These are phyloP conservation scores for Lydus trimaculatus DNA, from an alignment of 2,888 invertebrate genomes.

Conservation along the genomic window DNA sequence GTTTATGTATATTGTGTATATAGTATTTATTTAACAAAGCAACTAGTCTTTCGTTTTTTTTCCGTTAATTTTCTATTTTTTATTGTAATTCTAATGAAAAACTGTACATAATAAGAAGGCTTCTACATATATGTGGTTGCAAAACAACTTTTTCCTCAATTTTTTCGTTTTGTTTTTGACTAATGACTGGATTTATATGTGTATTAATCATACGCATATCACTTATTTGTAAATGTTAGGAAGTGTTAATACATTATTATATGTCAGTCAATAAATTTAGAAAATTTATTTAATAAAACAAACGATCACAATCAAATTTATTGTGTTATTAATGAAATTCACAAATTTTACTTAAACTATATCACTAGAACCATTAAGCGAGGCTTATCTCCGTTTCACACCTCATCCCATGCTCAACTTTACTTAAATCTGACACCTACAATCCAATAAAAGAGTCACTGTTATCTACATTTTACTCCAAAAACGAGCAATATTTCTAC, in stretches of 20 bases:
- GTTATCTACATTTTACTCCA: too few species aligned
- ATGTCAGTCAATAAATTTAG: conserved; percentile 58
- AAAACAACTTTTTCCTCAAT: conserved; percentile 32
- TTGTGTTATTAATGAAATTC: too few species aligned
- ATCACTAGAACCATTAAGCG: too few species aligned
- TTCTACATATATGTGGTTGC: conserved; percentile 43
- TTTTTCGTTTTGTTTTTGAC: conserved; percentile 48
- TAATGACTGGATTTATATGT: conserved; percentile 52
- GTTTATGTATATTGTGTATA: conserved; percentile 41
- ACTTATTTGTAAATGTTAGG: conserved; percentile 56
- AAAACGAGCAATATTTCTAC: too few species aligned
- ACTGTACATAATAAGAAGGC: conserved; percentile 37
- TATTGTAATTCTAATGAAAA: conserved; percentile 45
- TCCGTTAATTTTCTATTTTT: conserved; percentile 35
- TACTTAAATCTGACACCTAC: too few species aligned
- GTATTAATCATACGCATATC: conserved; percentile 55
- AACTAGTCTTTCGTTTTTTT: conserved; percentile 48
- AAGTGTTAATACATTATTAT: conserved; percentile 38
- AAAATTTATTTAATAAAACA: conserved; percentile 51
- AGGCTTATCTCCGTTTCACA: too few species aligned
- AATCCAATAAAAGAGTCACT: too few species aligned
- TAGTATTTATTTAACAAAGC: conserved; percentile 49
- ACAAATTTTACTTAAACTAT: too few species aligned
- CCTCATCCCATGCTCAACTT: too few species aligned
- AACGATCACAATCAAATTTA: conserved; percentile 1